phyloP scores from a whole-genome alignment of 2,888 invertebrate genomes.

The Drosophila borborema region DNA sequence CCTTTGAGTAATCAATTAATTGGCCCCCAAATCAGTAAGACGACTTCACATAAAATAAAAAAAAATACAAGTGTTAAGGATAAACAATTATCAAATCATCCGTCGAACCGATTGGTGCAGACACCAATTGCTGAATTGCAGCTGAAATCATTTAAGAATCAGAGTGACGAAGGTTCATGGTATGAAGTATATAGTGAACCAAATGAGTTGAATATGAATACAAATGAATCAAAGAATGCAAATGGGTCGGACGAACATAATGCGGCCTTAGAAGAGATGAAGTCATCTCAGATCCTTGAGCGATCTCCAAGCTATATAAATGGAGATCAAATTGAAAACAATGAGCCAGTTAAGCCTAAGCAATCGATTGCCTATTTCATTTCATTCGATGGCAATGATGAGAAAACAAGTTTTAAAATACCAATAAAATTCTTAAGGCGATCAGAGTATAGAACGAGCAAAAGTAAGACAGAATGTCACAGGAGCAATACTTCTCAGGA shows the following conservation, averaged over 20 bases:
- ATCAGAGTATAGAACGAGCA: background rate
- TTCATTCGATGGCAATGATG: constrained; percentile 60
- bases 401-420: constrained; percentile 43
- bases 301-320: constrained; percentile 50
- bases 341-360: constrained; percentile 36
- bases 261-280: background rate
- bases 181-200: constrained; percentile 44
- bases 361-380: constrained; percentile 68
- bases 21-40: constrained; percentile 76
- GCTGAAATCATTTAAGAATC: constrained; percentile 69
- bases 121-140: constrained; percentile 75
- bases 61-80: constrained; percentile 48
- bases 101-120: constrained; percentile 56
- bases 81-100: constrained; percentile 39
- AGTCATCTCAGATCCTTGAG: constrained; percentile 4
- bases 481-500: background rate
- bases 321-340: constrained; percentile 49
- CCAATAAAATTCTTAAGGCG: constrained; percentile 41
- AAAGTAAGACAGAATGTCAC: background rate
- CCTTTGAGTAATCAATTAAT: constrained; percentile 71
- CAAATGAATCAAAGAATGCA: constrained; percentile 12
- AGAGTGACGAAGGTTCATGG: constrained; percentile 58
- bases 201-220: background rate
- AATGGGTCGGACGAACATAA: background rate
- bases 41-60: constrained; percentile 60